Evolutionary conservation across 2,888 invertebrate genomes (phyloP).

Genomic region (Hypomecis punctinalis): DNA sequence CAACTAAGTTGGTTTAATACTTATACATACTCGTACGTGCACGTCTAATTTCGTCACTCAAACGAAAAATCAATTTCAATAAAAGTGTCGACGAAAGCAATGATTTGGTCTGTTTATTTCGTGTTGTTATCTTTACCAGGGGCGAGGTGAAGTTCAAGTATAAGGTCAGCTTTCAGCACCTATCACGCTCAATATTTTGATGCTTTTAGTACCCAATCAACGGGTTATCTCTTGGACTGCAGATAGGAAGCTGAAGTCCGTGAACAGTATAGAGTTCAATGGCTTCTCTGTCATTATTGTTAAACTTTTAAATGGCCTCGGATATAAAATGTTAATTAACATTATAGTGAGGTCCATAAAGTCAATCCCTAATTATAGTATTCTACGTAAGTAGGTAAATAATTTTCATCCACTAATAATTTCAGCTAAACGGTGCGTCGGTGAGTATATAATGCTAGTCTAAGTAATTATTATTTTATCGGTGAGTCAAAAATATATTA

Average conservation of each 20-base stretch:
- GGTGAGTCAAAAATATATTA: too few species aligned
- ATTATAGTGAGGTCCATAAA: too few species aligned
- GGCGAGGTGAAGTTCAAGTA: slow-evolving; percentile 25
- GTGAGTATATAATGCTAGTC: too few species aligned
- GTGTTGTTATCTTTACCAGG: slow-evolving; percentile 8
- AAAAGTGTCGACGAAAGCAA: not conserved
- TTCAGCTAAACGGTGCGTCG: too few species aligned
- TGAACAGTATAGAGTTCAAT: slow-evolving; percentile 29
- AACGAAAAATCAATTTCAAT: slow-evolving; percentile 1
- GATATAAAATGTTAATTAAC: too few species aligned
- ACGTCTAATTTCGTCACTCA: too few species aligned
- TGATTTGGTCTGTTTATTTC: not conserved
- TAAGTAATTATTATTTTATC: too few species aligned
- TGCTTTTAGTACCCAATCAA: slow-evolving; percentile 9
- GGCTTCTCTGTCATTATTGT: slow-evolving; percentile 18
- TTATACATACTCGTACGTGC: too few species aligned
- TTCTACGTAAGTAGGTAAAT: too few species aligned
- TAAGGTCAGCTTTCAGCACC: not conserved
- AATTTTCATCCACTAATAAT: too few species aligned
- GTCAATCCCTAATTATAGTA: too few species aligned
- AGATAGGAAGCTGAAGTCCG: slow-evolving; percentile 16
- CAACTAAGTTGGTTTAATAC: too few species aligned
- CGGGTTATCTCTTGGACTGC: slow-evolving; percentile 21
- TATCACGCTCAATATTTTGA: slow-evolving; percentile 12
- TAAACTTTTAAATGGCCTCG: not conserved